Evolutionary conservation across 2,113 vertebrate species (phyloP), one percentile per base, ranked within the genome.

Genomic region (Pantherophis guttatus): DNA sequence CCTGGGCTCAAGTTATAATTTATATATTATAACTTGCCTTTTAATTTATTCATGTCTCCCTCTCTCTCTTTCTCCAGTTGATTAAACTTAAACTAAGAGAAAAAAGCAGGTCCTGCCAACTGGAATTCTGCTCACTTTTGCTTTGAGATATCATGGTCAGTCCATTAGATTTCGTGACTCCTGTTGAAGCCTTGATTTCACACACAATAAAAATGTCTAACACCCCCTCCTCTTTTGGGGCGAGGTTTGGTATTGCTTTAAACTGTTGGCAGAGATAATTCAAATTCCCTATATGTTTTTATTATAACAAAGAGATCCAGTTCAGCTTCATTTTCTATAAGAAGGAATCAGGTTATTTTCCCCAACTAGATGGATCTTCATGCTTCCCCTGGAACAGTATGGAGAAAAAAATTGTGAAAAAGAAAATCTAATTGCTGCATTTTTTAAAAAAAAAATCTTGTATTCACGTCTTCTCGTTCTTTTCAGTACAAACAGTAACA

Each of bases 181-280:
- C 81, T 21, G n/a, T 24, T 39, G 70, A 33, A 21, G 59, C 19
- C 62, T 48, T 75, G 26, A 44, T 55, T 57, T 86, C 90, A 86
- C 26, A 48, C 3, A 1, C 50, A 1, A 48, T 55, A 55, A 85
- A 85, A 91, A 9, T 44, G 57, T 11, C 13, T 44, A 12, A 48
- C 8, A 5, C 4, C 65, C n/a, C 12, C 13, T 2, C 0, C 13
- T 2, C 5, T 33, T 33, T 33, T 75, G 2, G 0, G 24, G 24
- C 3, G 8, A 10, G 8, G 8, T 15, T 15, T 7, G 65, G 29
- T 9, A 1, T 85, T 87, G 1, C n/a, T 52, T 33, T 1, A 85
- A 92, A 24, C n/a, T 88, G 7, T 94, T 57, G 93, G 6, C 75
- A 54, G 24, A 24, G 44, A 24, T 48, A 65, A 26, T 90, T 50